Percentiles rank a stretch among this genome's conserved stretches.
These are phyloP conservation scores for human DNA, from an alignment of 2,113 vertebrate species.

Conservation along the genomic window DNA sequence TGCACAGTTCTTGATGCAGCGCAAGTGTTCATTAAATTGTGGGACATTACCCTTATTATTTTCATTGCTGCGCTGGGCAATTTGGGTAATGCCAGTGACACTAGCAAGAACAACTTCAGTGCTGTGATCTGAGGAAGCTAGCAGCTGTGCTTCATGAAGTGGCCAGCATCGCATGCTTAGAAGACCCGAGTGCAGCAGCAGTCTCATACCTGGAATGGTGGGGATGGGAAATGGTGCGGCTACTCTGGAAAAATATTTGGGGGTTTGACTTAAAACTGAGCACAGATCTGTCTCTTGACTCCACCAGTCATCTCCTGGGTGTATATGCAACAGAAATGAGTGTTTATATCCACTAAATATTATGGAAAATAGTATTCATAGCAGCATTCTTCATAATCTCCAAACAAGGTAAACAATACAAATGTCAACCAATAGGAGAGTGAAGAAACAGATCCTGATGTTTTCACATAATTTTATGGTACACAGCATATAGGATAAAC, in stretches of 20 bases:
- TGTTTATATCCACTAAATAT: not conserved
- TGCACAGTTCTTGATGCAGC: accelerated
- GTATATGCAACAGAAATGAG: not conserved
- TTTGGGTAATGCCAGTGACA: not conserved
- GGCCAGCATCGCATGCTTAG: not conserved
- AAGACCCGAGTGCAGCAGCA: not conserved
- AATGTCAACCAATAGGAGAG: not conserved
- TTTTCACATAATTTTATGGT: not conserved
- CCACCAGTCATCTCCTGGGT: not conserved
- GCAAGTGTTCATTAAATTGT: not conserved
- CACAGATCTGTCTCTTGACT: not conserved
- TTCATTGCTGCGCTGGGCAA: not conserved
- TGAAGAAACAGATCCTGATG: not conserved
- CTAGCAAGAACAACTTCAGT: not conserved
- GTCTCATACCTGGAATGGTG: not conserved
- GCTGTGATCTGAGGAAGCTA: not conserved
- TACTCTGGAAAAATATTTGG: not conserved
- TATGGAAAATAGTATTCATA: not conserved
- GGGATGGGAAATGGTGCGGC: not conserved
- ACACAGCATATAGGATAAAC: not conserved
- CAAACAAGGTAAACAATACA: not conserved
- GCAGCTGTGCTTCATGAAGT: not conserved
- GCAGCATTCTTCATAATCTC: not conserved
- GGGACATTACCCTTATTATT: not conserved
- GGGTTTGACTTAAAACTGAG: not conserved